Evolutionary conservation across 2,797 vertebrate genomes (phyloP), one percentile per base, ranked within the genome.

Genomic region (Sebastes ruberrimus): DNA sequence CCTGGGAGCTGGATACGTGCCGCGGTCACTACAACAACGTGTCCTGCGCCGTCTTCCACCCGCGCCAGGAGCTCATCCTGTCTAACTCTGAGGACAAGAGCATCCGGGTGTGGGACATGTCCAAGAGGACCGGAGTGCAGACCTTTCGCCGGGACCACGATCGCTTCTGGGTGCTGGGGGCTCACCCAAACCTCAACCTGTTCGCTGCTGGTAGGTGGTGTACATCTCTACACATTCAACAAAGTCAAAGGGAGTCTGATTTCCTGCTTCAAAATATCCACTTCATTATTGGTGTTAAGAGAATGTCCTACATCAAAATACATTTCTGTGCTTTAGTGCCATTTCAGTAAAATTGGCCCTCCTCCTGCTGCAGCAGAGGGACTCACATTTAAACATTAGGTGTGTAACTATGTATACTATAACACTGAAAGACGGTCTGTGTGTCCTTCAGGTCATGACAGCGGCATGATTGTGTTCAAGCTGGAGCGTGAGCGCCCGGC

Each of bases 41-140:
- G 33, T 99, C 98, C 2, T 99, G 98, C 2, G 97, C 98, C 0
- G 97, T 98, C 22, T 99, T 99, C 90, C 98, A 99, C 88, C 98
- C 98, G 0, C 97, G 98, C 2, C 98, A 99, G 93, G 98, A 99
- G 80, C 95, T 99, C 62, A 99, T 99, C 84, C 96, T 99, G 73
- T 99, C 98, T 82, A 99, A 99, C 93, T 99, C 98, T 0, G 98
- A 99, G 88, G 98, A 99, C 94, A 99, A 99, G 90, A 99, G 98
- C 92, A 99, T 99, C 93, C 95, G 98, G 0, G 98, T 99, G 33
- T 99, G 98, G 98, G 98, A 99, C 60, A 99, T 99, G 98, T 99
- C 98, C 67, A 99, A 99, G 85, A 97, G 98, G 78, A 99, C 98
- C 0, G 98, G 98, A 0, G 98, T 99, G 71, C 98, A 99, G 89